Evolutionary conservation across 2,888 invertebrate genomes (phyloP), one percentile per base, ranked within the genome.

Genomic region (Brachypalpus laphriformis): DNA sequence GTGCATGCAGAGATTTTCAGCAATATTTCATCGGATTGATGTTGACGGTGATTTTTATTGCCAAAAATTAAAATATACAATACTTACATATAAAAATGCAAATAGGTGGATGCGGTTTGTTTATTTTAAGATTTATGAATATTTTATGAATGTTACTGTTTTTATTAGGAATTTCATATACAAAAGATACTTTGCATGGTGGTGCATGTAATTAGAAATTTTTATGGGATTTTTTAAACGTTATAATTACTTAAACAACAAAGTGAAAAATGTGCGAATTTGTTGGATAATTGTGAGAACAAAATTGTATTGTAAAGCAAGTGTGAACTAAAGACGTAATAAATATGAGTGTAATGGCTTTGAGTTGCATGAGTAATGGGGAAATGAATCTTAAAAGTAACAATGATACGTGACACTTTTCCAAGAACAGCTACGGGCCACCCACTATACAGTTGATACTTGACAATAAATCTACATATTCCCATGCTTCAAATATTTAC

Each of bases 31-130:
- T 49, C 47, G 68, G 61, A 81, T 70, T 61, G 68, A 75, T 75
- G 61, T 56, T 54, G 68, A 75, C 31, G 81, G 9, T 57, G 37
- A 80, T 59, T 80, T 78, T 45, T 22, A 28, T 59, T 68, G 75
- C 68, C 68, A 80, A 74, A 57, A 71, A 20, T 14, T 34, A 8
- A 34, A 9, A 34, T 34, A 9, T 0, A 51, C 11, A 25, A 34
- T 2, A 9, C 9, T 8, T 0, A 59, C 11, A 25, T 47, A 20
- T 22, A 47, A 31, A 40, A 40, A 61, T 54, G 61, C 42, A 59
- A 59, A 40, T 59, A 8, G 20, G 40, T 31, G 25, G 57, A 47
- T 18, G 25, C 37, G 49, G 47, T 37, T 57, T 59, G 37, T 59
- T 71, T 59, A 59, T 59, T 25, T 22, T 45, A 47, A n/a, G 25